Conservation (phyloP, 1,140 invertebrate species). For the Melipona quadrifasciata region DNA sequence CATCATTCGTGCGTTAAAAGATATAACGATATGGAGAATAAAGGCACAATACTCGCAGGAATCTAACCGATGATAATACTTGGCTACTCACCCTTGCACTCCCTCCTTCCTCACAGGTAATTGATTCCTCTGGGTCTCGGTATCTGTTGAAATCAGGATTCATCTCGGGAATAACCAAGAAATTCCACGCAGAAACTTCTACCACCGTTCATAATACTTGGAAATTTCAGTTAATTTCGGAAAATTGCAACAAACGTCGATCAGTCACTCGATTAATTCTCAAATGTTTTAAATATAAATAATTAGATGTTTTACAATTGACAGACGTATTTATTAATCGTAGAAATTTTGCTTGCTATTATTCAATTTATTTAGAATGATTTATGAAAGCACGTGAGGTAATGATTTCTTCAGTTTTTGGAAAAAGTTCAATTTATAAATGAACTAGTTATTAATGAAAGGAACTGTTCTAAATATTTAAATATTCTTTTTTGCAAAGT, state of each 20-base stretch:
- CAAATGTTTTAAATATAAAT: background rate
- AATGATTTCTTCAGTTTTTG: too few species aligned
- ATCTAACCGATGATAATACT: slow-evolving; percentile 27
- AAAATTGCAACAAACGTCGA: background rate
- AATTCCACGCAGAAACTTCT: slow-evolving; percentile 3
- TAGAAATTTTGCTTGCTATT: too few species aligned
- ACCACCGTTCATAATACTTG: background rate
- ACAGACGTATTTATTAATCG: too few species aligned
- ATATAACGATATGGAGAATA: background rate
- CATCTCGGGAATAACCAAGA: slow-evolving; percentile 14
- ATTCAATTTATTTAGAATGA: too few species aligned
- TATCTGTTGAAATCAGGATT: background rate
- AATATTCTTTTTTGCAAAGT: too few species aligned
- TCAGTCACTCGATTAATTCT: background rate
- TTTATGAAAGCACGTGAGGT: too few species aligned
- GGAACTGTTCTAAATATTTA: too few species aligned
- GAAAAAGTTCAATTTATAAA: too few species aligned
- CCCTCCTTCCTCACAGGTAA: background rate
- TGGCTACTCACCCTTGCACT: background rate
- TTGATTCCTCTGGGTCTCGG: slow-evolving; percentile 10
- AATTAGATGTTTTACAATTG: background rate
- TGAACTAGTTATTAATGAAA: too few species aligned
- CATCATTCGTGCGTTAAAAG: slow-evolving; percentile 32
- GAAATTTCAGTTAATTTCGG: slow-evolving; percentile 15
- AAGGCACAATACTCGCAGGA: slow-evolving; percentile 2